phyloP scores from a whole-genome alignment of 2,797 vertebrate genomes.

The Pristis pectinata region DNA sequence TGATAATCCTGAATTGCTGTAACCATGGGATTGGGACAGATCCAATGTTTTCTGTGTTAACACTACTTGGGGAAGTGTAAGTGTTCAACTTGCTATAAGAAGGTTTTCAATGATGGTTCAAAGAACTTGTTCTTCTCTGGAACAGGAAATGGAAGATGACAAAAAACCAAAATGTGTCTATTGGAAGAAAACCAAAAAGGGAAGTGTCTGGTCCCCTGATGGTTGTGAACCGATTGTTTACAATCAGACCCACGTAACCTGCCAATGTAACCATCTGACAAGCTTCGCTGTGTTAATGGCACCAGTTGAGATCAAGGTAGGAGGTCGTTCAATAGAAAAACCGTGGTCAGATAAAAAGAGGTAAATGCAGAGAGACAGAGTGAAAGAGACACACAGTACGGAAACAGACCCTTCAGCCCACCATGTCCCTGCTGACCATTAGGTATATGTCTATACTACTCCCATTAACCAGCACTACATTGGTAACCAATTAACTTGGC shows the following conservation, averaged over 20 bases:
- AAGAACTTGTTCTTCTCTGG: neutral
- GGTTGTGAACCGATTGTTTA: neutral
- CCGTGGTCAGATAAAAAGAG: neutral
- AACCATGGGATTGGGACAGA: neutral
- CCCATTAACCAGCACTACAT: too few relatives aligned
- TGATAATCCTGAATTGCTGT: neutral
- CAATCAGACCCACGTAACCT: slow-evolving; percentile 37
- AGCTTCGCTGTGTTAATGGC: slow-evolving; percentile 42
- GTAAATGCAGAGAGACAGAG: too few relatives aligned
- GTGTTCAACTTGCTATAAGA: neutral
- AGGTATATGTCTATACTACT: too few relatives aligned
- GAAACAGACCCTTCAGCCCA: too few relatives aligned
- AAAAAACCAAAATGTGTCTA: neutral
- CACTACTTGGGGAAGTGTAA: neutral
- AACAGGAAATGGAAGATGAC: neutral
- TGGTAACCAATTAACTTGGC: too few relatives aligned
- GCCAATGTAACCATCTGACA: slow-evolving; percentile 37
- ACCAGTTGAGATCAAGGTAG: neutral
- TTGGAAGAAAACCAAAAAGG: neutral
- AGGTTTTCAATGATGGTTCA: neutral
- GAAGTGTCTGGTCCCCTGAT: neutral
- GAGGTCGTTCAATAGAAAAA: neutral
- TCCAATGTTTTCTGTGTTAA: too few relatives aligned
- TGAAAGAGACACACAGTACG: too few relatives aligned
- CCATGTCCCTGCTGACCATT: too few relatives aligned